phyloP scores from a whole-genome alignment of 2,888 invertebrate species.

The Bruchidius siliquastri region DNA sequence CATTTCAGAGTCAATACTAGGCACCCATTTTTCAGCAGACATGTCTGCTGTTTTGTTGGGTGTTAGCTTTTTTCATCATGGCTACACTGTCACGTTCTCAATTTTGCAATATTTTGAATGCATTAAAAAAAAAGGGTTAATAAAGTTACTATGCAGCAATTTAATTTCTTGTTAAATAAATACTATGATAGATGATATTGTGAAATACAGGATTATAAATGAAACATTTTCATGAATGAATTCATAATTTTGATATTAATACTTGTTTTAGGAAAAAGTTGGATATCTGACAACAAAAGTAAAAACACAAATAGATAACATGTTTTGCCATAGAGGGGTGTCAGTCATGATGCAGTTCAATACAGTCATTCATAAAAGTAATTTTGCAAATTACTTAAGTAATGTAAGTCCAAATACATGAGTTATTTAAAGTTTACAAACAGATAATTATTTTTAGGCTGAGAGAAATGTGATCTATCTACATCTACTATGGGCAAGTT shows the following conservation, averaged over 20 bases:
- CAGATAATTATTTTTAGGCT: background rate
- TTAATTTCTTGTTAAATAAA: no score
- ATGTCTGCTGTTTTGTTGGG: no score
- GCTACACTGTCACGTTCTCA: no score
- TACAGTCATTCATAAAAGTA: background rate
- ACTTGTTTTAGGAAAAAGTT: background rate
- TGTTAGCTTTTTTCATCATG: no score
- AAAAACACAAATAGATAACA: background rate
- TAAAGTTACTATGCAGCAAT: no score
- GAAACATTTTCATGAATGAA: no score
- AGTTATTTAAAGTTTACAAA: background rate
- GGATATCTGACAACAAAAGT: background rate
- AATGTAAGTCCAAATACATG: background rate
- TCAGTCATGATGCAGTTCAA: background rate
- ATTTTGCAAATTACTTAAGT: background rate
- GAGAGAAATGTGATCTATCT: slow-evolving; percentile 1
- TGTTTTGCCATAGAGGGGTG: background rate
- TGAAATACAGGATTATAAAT: no score
- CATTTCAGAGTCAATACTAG: no score
- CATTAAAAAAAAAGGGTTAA: no score
- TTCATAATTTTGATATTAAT: background rate
- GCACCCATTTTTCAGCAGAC: no score
- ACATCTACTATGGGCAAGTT: slow-evolving; percentile 1
- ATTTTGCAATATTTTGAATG: no score
- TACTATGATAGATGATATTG: no score